Conservation (phyloP, 2,113 vertebrate genomes). For the Thamnaconus septentrionalis region DNA sequence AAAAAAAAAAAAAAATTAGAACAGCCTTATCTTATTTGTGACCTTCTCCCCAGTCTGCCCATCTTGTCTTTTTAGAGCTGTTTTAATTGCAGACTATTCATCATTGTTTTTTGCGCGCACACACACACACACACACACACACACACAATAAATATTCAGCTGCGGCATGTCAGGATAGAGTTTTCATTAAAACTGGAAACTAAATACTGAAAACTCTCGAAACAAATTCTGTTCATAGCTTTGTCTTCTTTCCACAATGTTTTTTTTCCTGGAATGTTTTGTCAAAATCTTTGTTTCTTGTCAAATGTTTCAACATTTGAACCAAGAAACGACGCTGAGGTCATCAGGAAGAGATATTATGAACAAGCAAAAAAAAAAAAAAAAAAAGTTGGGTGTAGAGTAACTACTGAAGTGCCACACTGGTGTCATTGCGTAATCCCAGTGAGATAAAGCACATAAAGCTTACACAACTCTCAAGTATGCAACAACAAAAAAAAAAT, state of each 20-base stretch:
- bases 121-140: not conserved
- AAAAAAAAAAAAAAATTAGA: slow-evolving; percentile 29
- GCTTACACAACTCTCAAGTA: slow-evolving; percentile 34
- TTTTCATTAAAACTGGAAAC: not conserved
- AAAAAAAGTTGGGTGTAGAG: slow-evolving; percentile 5
- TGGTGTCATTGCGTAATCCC: slow-evolving; percentile 38
- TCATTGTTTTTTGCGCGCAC: too few relatives aligned
- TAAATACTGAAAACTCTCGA: too few relatives aligned
- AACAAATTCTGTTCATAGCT: not conserved
- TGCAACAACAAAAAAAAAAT: slow-evolving; percentile 9
- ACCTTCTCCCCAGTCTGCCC: slow-evolving; percentile 5
- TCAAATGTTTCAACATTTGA: not conserved
- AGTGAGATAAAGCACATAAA: slow-evolving; percentile 30
- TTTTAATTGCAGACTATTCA: slow-evolving; percentile 4
- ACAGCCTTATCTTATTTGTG: slow-evolving; percentile 60
- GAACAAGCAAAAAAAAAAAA: slow-evolving; percentile 1
- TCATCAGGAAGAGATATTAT: too few relatives aligned
- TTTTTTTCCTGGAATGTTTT: not conserved
- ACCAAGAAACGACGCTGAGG: too few relatives aligned
- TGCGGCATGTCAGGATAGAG: not conserved
- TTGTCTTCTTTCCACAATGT: not conserved
- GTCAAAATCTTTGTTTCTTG: slow-evolving; percentile 1
- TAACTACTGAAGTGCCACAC: slow-evolving; percentile 1
- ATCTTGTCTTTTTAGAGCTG: slow-evolving; percentile 7
- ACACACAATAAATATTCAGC: not conserved